Conservation (phyloP, 2,113 vertebrate species). For the Taxidea taxus region DNA sequence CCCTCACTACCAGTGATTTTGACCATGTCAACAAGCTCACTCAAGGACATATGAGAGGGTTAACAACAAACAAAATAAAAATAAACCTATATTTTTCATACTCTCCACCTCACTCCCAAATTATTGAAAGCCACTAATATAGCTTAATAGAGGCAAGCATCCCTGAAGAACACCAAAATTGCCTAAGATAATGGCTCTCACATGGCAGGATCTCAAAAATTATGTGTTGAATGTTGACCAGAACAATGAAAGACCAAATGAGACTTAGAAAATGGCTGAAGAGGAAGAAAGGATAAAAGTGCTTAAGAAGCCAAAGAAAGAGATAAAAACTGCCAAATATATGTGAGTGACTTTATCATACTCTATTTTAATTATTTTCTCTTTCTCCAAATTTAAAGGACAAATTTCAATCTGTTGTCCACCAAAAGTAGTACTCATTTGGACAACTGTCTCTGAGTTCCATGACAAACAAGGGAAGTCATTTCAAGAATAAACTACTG, state of each 20-base stretch:
- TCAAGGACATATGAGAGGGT: not conserved
- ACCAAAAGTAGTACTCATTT: not conserved
- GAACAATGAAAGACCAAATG: not conserved
- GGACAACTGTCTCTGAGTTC: not conserved
- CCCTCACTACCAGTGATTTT: not conserved
- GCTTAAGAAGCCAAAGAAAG: not conserved
- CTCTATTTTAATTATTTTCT: not conserved
- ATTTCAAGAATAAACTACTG: not conserved
- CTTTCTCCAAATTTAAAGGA: not conserved
- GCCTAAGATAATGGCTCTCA: not conserved
- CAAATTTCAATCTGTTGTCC: not conserved
- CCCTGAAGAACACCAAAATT: not conserved
- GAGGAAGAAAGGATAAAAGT: not conserved
- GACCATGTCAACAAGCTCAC: not conserved
- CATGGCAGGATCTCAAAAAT: not conserved
- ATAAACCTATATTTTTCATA: not conserved
- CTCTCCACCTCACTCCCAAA: not conserved
- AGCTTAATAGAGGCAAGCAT: not conserved
- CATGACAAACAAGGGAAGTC: not conserved
- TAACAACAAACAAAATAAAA: not conserved
- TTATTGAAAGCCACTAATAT: not conserved
- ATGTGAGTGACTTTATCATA: not conserved
- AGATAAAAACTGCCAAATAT: not conserved
- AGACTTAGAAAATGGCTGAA: not conserved
- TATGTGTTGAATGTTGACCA: not conserved